Evolutionary conservation across 2,797 vertebrate species (phyloP), one percentile per base, ranked within the genome.

Genomic region (Falco columbarius): DNA sequence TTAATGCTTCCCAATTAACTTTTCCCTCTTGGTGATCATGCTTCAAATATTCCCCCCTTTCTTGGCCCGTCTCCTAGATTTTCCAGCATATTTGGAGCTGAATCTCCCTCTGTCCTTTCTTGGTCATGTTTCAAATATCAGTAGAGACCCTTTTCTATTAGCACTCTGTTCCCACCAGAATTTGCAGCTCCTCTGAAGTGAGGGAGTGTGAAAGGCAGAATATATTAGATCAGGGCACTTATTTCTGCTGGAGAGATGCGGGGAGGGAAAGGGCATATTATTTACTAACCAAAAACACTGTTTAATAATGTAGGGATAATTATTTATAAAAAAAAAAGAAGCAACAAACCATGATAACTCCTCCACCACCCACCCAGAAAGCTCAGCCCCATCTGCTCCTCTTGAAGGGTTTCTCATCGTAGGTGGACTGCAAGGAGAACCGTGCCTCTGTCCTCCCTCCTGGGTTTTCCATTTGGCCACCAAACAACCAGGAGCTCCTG

Each of bases 101-200:
- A 94, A 91, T 89, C 59, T 96, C 74, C 59, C 90, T 94, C 85
- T 95, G 83, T 95, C 88, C 90, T 95, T 82, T 93, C 88, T 84
- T 96, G 96, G 88, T 94, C 55, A 55, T 67, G 59, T 93, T 95
- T 95, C 95, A 95, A 94, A 61, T 67, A 63, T 85, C 91, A 95
- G 92, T 80, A 84, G 86, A 95, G 93, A 77, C 94, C 44, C 13
- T 90, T 94, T 96, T 96, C 82, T 86, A 89, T 95, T 82, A 89
- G 81, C 91, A 86, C 90, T 86, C 90, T 67, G 67, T 92, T 95
- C 86, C 92, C 97, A 85, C 83, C 75, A 94, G 91, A 84, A 86
- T 89, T 80, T 94, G 88, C 90, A 95, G 63, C 81, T 94, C 90
- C 90, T 90, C 91, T 26, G 3, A 79, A 90, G 67, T n/a, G 76